A percentile compares a stretch with the other conserved stretches of the same genome.
phyloP scores from a whole-genome alignment of 1,140 invertebrate species.

The Formica selysi region DNA sequence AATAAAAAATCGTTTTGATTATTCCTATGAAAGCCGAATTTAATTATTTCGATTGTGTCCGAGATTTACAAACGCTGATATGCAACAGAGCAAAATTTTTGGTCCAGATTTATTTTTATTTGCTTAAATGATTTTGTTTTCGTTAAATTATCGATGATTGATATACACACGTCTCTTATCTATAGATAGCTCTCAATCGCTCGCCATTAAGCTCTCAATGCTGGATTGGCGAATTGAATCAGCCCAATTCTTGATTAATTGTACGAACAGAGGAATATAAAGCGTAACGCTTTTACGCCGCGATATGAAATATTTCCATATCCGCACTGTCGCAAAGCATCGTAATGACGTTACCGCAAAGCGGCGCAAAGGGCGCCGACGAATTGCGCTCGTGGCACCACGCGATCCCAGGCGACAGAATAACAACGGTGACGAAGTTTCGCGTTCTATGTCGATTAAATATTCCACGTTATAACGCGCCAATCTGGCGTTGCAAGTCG shows the following conservation, averaged over 20 bases:
- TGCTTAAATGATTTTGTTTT: conserved; percentile 8
- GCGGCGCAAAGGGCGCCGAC: conserved; percentile 1
- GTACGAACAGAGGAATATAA: background rate
- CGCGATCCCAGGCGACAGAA: background rate
- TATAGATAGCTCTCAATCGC: conserved; percentile 18
- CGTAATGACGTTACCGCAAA: conserved; percentile 22
- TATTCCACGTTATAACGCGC: conserved; percentile 39
- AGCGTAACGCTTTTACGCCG: conserved; percentile 15
- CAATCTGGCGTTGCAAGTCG: conserved; percentile 43
- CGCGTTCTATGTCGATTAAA: conserved; percentile 44
- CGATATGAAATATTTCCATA: conserved; percentile 30
- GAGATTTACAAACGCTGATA: background rate
- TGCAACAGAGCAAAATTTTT: background rate
- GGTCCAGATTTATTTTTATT: background rate
- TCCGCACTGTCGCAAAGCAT: background rate
- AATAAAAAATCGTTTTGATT: conserved; percentile 22
- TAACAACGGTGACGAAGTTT: conserved; percentile 41
- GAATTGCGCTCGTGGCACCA: background rate
- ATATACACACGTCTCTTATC: conserved; percentile 4
- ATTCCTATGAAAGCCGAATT: conserved; percentile 12
- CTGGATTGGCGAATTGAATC: conserved; percentile 2
- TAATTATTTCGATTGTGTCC: background rate
- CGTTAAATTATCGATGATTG: conserved; percentile 21
- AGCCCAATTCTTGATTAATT: conserved; percentile 27
- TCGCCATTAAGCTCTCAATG: conserved; percentile 12